Conservation (phyloP, 1,140 invertebrate genomes). For the Drosophila bocqueti region DNA sequence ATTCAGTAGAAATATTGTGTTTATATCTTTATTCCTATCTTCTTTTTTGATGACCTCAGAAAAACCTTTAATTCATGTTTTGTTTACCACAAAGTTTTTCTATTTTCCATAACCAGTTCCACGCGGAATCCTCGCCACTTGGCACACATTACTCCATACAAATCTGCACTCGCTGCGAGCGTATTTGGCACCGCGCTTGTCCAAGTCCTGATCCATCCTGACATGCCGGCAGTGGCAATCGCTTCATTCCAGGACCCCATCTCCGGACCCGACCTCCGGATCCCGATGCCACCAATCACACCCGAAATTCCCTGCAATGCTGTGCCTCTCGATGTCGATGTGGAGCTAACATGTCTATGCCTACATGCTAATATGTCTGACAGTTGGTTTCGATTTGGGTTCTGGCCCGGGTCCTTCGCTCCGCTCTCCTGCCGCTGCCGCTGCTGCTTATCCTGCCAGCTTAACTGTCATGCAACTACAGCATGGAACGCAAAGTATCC, state of each 20-base stretch:
- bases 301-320: constrained; percentile 29
- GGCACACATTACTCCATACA: constrained; percentile 4
- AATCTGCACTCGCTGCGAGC: background rate
- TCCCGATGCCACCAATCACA: constrained; percentile 16
- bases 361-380: constrained; percentile 80
- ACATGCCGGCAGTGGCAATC: constrained; percentile 41
- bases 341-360: constrained; percentile 63
- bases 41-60: background rate
- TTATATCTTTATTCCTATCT: background rate
- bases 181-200: constrained; percentile 14
- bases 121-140: too few species aligned
- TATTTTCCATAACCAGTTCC: background rate
- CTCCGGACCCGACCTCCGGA: constrained; percentile 3
- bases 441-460: constrained; percentile 71
- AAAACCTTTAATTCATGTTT: background rate
- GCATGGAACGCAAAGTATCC: constrained; percentile 68
- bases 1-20: background rate
- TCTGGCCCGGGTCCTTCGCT: constrained; percentile 6
- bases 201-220: constrained; percentile 32
- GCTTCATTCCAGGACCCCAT: constrained; percentile 35
- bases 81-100: background rate
- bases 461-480: constrained; percentile 81
- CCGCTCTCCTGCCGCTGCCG: background rate
- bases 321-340: constrained; percentile 39
- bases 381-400: constrained; percentile 74